These are phyloP conservation scores for Astropecten irregularis DNA, from an alignment of 53 echinoderm and acorn worm species.

Conservation along the genomic window DNA sequence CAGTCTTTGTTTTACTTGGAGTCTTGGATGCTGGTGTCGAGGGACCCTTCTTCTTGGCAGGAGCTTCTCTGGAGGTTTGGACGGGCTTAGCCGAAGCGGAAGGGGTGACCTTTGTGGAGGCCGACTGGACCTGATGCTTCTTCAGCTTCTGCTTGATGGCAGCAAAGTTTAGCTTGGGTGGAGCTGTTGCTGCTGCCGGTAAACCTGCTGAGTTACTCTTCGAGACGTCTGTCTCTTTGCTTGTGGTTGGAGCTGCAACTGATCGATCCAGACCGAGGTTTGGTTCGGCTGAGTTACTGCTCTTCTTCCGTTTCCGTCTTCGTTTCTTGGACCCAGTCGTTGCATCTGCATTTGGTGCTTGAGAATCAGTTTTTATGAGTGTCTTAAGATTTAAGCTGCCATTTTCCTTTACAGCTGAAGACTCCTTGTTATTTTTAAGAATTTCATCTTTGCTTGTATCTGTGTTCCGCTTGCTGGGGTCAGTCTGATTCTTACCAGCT, in stretches of 20 bases:
- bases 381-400: background rate
- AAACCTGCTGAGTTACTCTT: too few relatives aligned
- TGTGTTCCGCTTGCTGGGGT: background rate
- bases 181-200: background rate
- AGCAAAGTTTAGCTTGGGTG: background rate
- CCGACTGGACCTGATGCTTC: background rate
- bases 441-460: background rate
- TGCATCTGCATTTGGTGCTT: background rate
- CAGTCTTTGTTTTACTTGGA: background rate
- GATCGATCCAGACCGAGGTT: too few relatives aligned
- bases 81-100: background rate
- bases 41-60: background rate
- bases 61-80: background rate
- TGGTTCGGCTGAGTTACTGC: too few relatives aligned
- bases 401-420: too few relatives aligned
- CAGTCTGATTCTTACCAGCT: background rate
- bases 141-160: background rate
- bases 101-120: background rate
- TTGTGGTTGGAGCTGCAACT: too few relatives aligned
- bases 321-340: background rate
- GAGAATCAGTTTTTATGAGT: background rate
- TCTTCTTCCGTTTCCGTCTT: conserved; percentile 13
- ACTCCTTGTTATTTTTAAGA: background rate
- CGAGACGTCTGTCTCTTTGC: too few relatives aligned
- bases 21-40: background rate